Evolutionary conservation across 92 coral and sea anemone genomes (phyloP), one percentile per base, ranked within the genome.

Genomic region (Epizoanthus fatuus): DNA sequence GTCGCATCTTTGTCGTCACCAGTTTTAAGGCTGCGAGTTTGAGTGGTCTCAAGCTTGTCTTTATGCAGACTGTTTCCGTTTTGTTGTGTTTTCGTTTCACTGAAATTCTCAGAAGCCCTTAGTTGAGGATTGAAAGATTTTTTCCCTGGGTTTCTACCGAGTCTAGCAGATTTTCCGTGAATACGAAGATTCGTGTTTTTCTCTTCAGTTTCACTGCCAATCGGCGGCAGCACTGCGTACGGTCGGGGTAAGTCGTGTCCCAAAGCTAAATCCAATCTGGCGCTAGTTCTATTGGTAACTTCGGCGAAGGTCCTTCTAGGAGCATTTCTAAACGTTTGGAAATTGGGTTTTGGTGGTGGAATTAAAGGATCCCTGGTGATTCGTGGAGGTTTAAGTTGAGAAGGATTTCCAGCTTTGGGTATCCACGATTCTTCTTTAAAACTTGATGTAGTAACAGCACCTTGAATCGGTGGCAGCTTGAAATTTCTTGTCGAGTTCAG

Each of bases 401-500:
- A 44, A 11, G 82, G 55, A 62, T 39, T 54, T 12, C 60, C 79
- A 49, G 58, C 76, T 84, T 55, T 72, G 12, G 58, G 60, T 57
- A 60, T 54, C 68, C 52, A 85, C 0, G 59, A 67, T 17, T 89
- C 74, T 17, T 91, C 90, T 44, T 79, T 93, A n/a, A 89, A 88
- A 17, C 74, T 74, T 7, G 82, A 70, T 3, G 92, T 84, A 7
- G 94, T 69, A 1, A 75, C 69, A 4, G 98, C 98, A 9, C 96
- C 93, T 69, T 92, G 98, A 39, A 94, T 94, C 42, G 98, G 98
- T 16, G 98, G 98, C 4, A 94, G 94, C 75, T 94, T 94, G 55
- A 94, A 91, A 71, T 94, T 92, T 53, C 91, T 76, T 75, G 85
- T 91, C 60, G 91, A 87, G 75, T 91, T 91, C 7, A 65, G 51